Conservation (phyloP, 2,888 invertebrate genomes). For the Tipula lateralis region DNA sequence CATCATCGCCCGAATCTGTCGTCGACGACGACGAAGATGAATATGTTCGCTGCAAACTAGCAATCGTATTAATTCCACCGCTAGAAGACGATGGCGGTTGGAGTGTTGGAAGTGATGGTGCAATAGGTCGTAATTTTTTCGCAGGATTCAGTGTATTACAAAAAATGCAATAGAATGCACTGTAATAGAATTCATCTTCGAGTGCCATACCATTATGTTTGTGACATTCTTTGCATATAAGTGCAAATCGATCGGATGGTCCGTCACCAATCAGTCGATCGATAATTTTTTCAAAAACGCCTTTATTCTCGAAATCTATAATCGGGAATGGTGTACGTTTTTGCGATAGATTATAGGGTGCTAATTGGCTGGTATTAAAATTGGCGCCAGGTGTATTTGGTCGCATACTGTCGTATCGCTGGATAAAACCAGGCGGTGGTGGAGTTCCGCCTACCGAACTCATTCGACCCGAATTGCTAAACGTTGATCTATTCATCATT, state of each 20-base stretch:
- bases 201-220: conserved; percentile 89
- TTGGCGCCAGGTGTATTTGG: conserved; percentile 32
- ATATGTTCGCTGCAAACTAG: background rate
- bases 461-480: background rate
- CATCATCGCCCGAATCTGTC: background rate
- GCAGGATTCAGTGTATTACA: conserved; percentile 83
- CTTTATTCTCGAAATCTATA: conserved; percentile 58
- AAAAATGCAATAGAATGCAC: conserved; percentile 86
- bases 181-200: conserved; percentile 65
- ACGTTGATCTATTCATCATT: background rate
- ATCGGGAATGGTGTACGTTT: conserved; percentile 47
- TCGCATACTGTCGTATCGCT: conserved; percentile 31
- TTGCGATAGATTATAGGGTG: background rate
- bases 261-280: conserved; percentile 95
- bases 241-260: conserved; percentile 87
- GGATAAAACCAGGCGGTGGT: conserved; percentile 37
- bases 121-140: conserved; percentile 76
- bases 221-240: conserved; percentile 85
- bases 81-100: background rate
- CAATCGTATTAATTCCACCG: background rate
- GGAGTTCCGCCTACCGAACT: conserved; percentile 31
- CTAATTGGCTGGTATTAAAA: background rate
- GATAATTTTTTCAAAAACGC: conserved; percentile 80
- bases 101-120: conserved; percentile 54
- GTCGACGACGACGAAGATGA: background rate